Conservation (phyloP, 1,140 invertebrate genomes). For the Lethrus apterus region DNA sequence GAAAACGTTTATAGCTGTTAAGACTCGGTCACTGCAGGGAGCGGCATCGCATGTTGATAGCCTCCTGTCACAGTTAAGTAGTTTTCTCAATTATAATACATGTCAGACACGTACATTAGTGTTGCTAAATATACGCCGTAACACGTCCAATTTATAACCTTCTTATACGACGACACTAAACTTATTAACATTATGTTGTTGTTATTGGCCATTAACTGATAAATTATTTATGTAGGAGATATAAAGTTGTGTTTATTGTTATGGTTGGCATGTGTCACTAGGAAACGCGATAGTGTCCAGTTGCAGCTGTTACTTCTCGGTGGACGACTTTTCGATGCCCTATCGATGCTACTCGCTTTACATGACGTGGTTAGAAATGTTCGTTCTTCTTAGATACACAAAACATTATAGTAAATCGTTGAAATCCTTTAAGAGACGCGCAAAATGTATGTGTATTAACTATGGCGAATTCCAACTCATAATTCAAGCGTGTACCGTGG, state of each 20-base stretch:
- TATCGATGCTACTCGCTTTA: too few species aligned
- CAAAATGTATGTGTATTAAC: too few species aligned
- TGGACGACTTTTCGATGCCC: too few species aligned
- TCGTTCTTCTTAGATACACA: too few species aligned
- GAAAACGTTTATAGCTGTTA: constrained; percentile 11
- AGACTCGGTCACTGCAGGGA: constrained; percentile 25
- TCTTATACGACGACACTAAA: constrained; percentile 30
- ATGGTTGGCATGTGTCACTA: constrained; percentile 19
- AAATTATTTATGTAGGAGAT: constrained; percentile 35
- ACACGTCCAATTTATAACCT: constrained; percentile 34
- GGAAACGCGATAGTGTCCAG: constrained; percentile 30
- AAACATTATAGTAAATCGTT: too few species aligned
- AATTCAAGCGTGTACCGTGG: too few species aligned
- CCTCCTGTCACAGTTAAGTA: constrained; percentile 37
- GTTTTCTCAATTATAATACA: constrained; percentile 39
- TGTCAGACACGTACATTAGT: constrained; percentile 38
- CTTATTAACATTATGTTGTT: constrained; percentile 34
- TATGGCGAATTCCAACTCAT: too few species aligned
- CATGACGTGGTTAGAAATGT: too few species aligned
- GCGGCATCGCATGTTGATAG: constrained; percentile 35
- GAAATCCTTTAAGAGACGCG: too few species aligned
- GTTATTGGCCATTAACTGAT: constrained; percentile 33
- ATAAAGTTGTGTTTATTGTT: constrained; percentile 37
- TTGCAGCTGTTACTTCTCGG: too few species aligned
- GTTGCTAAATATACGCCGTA: constrained; percentile 38